Evolutionary conservation across 2,113 vertebrate genomes (phyloP), one percentile per base, ranked within the genome.

Genomic region (Oncorhynchus tshawytscha): DNA sequence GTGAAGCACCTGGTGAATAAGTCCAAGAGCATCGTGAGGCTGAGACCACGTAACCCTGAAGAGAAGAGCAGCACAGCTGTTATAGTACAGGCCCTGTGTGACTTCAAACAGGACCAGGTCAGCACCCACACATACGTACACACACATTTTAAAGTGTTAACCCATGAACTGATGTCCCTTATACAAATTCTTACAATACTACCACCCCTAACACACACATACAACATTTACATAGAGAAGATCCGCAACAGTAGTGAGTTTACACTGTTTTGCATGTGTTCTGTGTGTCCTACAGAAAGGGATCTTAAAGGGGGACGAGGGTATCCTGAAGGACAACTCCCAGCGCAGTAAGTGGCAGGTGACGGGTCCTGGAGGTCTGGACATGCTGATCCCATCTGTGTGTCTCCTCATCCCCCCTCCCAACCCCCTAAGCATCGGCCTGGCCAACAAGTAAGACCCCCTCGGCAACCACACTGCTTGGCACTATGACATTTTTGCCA

Each of bases 91-190:
- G 98, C 98, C 6, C 89, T 99, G 24, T 99, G 97, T 84, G 96
- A 99, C 91, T 99, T 98, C 89, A 99, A 98, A 81, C 96, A 98
- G 79, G 97, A 99, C 88, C 96, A 99, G 96, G 98, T 99, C 79
- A 67, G 88, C 96, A 99, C 88, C 65, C 88, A 13, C 8, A 22
- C 74, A 64, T 20, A 22, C 24, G 1, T 3, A 48, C n/a, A 70
- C 59, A 57, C 29, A 65, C 66, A 65, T 67, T 16, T 18, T 54
- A 54, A 54, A 54, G 12, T 15, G 49, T 51, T 13, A 51, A 16
- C 49, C 49, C 49, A 51, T 51, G 15, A 51, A 15, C 49, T 16
- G 12, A 16, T 16, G 39, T 45, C 39, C 15, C 5, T 16, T n/a
- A 11, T 66, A 48, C 22, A 24, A 39, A 62, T 62, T 7, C 3